Base-by-base conservation (phyloP, 1,140 invertebrate genomes). In the Choristoneura fumiferana region DNA sequence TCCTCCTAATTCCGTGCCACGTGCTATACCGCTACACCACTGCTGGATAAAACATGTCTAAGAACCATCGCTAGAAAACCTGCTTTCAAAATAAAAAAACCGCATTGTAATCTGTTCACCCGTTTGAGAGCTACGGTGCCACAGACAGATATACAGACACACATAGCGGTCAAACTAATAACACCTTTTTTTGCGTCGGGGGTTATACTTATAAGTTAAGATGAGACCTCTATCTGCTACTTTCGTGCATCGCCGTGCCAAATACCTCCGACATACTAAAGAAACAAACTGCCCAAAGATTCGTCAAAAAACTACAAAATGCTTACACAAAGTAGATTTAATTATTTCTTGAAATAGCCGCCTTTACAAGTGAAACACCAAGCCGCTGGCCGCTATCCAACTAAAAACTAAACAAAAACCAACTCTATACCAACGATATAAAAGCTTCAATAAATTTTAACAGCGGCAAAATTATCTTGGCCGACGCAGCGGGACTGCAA, bases 311-410 rank as follows among this genome's bases (percentile, higher is more conserved):
- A 75, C 62, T 37, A 52, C 57, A 54, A 62, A 62, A 76, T 76
- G 69, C 73, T 52, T 58, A 63, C n/a, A 66, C 73, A 63, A 78
- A 78, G 74, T 74, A 63, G 60, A 62, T 54, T 72, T 78, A 78
- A 78, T 78, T 72, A 78, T 69, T 66, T 63, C 61, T 67, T 69
- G 13, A 58, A 61, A 73, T 65, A 58, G 57, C 64, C 62, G 61
- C 15, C 57, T 6, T 14, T 55, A 18, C 38, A 52, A 56, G 37
- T 57, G 34, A 60, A 57, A 9, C 18, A 22, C 45, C 34, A 35
- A 43, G n/a, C 8, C 15, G 1, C 15, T 35, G 14, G n/a, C 52
- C n/a, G 0, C 0, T 22, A 13, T 29, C 43, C 22, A 33, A 49
- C 18, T 29, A 14, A 12, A 4, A 15, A 4, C 3, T 29, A 29